Evolutionary conservation across 2,113 vertebrate genomes (phyloP).

Genomic region (Zosterops borbonicus): DNA sequence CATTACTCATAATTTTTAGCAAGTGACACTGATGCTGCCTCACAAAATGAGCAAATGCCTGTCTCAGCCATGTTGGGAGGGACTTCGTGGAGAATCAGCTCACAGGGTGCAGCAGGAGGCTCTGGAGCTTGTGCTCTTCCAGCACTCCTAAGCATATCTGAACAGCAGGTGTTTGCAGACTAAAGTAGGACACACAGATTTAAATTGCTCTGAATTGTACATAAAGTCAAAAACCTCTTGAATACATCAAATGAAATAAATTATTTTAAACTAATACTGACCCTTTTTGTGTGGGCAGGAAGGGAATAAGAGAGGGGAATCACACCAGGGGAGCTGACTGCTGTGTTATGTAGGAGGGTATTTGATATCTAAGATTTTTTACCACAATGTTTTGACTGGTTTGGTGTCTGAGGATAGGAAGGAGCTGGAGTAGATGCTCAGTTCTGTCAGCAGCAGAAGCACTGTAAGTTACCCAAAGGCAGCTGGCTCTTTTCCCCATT

Average conservation of each 20-base stretch:
- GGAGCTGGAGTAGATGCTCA: background rate
- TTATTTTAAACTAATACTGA: background rate
- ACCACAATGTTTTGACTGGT: background rate
- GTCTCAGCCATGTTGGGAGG: background rate
- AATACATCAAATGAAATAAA: background rate
- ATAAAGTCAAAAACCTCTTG: background rate
- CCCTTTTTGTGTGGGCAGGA: background rate
- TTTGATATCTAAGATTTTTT: background rate
- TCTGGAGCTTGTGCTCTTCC: background rate
- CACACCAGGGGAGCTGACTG: background rate
- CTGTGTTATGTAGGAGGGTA: accelerated
- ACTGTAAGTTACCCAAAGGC: background rate
- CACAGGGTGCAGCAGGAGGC: background rate
- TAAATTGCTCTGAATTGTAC: background rate
- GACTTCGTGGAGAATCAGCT: background rate
- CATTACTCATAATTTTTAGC: background rate
- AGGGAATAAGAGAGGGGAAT: background rate
- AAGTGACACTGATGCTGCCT: background rate
- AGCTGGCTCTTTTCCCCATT: background rate
- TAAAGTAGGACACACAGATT: background rate
- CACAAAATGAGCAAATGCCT: background rate
- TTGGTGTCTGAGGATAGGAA: background rate
- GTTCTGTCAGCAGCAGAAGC: background rate
- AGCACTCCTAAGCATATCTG: background rate
- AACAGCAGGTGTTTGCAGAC: background rate